Conservation (phyloP, 1,140 invertebrate species). For the Eupristina koningsbergeri region DNA sequence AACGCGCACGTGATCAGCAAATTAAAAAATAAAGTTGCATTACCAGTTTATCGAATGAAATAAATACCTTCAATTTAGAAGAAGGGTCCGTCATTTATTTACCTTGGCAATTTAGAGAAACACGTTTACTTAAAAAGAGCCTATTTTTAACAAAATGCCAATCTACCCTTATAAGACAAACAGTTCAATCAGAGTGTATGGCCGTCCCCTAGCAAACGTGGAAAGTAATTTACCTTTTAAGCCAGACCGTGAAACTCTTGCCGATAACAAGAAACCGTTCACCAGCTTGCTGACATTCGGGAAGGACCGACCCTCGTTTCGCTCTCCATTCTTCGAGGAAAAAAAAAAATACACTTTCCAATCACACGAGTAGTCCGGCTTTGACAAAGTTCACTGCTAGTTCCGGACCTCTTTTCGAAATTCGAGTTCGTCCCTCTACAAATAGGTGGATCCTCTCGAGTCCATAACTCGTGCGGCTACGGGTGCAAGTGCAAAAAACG, state of each 20-base stretch:
- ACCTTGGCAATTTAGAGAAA: not conserved
- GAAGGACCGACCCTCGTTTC: not conserved
- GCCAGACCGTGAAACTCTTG: not conserved
- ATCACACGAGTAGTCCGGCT: not conserved
- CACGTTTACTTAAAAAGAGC: not conserved
- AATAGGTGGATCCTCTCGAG: not conserved
- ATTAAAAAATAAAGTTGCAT: not conserved
- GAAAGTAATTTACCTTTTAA: slow-evolving; percentile 27
- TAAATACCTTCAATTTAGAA: not conserved
- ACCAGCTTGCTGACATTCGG: not conserved
- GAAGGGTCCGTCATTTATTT: not conserved
- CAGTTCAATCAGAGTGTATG: slow-evolving; percentile 11
- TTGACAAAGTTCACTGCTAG: not conserved
- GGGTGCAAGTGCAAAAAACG: not conserved
- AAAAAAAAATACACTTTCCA: not conserved
- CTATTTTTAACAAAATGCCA: not conserved
- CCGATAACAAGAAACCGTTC: not conserved
- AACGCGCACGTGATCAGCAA: not conserved
- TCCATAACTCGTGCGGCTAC: not conserved
- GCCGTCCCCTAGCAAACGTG: not conserved
- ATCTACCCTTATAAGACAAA: slow-evolving; percentile 7
- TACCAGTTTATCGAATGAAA: not conserved
- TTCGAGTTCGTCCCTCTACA: not conserved
- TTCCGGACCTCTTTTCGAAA: not conserved
- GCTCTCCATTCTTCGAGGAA: not conserved